These are phyloP conservation scores for Eupithecia insigniata DNA, from an alignment of 2,888 invertebrate species.

Conservation along the genomic window DNA sequence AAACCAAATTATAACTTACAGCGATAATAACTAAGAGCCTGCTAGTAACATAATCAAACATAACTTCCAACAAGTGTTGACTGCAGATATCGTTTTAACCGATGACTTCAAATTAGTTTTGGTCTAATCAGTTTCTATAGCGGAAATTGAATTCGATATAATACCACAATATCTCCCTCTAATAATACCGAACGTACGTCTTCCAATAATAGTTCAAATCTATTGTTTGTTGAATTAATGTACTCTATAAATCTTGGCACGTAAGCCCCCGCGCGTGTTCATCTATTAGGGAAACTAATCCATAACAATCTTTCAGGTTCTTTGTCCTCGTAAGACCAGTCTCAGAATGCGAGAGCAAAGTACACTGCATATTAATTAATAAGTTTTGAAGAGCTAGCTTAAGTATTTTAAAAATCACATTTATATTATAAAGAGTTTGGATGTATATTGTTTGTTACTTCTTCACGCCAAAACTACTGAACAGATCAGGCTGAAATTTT, in stretches of 20 bases:
- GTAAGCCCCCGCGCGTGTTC: constrained; percentile 27
- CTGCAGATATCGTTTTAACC: not conserved
- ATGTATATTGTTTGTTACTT: too few species aligned
- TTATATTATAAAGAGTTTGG: too few species aligned
- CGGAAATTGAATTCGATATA: constrained; percentile 33
- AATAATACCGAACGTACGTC: constrained; percentile 1
- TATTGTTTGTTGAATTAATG: constrained; percentile 36
- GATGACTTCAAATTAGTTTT: constrained; percentile 13
- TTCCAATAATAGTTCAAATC: constrained; percentile 17
- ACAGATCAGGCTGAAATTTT: too few species aligned
- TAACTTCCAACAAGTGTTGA: constrained; percentile 1
- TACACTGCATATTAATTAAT: constrained; percentile 3
- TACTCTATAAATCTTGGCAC: constrained; percentile 29
- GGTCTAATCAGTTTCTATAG: constrained; percentile 13
- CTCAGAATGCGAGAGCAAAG: constrained; percentile 9
- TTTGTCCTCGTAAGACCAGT: constrained; percentile 18
- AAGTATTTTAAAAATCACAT: constrained; percentile 2
- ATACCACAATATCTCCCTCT: constrained; percentile 11
- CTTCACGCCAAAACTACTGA: too few species aligned
- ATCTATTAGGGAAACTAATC: constrained; percentile 25
- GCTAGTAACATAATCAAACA: not conserved
- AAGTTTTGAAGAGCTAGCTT: constrained; percentile 2
- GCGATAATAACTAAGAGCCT: not conserved
- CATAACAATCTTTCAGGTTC: constrained; percentile 12
- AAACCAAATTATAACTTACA: not conserved